phyloP scores from a whole-genome alignment of 2,888 invertebrate genomes.

The Caenorhabditis sp. region DNA sequence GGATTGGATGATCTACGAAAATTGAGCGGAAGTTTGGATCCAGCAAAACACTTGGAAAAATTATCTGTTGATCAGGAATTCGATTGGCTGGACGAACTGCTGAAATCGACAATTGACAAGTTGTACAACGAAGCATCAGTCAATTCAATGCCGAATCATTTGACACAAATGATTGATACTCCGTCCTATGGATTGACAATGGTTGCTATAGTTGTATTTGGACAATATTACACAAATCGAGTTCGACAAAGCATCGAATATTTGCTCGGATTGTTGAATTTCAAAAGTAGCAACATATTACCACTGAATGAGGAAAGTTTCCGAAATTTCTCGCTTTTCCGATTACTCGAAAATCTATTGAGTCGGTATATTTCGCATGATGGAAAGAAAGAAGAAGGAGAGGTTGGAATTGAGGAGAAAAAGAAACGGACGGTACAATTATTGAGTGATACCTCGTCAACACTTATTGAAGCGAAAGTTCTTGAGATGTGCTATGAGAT shows the following conservation, averaged over 20 bases:
- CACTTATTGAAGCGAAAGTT: neutral
- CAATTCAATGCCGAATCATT: constrained; percentile 3
- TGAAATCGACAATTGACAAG: constrained; percentile 2
- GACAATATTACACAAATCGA: neutral
- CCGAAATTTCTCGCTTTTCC: constrained; percentile 1
- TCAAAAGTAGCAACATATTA: neutral
- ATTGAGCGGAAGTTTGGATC: neutral
- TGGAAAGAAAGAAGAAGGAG: neutral
- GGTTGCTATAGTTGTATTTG: neutral
- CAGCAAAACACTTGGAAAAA: neutral
- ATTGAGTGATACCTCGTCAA: neutral
- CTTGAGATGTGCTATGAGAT: constrained; percentile 2
- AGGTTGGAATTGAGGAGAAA: neutral
- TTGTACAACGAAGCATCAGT: neutral
- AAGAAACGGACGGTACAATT: neutral
- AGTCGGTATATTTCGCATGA: neutral
- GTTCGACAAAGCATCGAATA: neutral
- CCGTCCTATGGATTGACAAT: constrained; percentile 3
- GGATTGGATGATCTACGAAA: neutral
- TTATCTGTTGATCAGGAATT: neutral
- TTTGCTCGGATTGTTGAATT: neutral
- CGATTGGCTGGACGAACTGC: neutral
- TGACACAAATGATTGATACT: neutral
- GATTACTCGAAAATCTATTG: neutral
- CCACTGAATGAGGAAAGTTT: constrained; percentile 3